A percentile compares a stretch with the other conserved stretches of the same genome.
phyloP scores from a whole-genome alignment of 2,113 vertebrate genomes.

The Brachyhypopomus occidentalis region DNA sequence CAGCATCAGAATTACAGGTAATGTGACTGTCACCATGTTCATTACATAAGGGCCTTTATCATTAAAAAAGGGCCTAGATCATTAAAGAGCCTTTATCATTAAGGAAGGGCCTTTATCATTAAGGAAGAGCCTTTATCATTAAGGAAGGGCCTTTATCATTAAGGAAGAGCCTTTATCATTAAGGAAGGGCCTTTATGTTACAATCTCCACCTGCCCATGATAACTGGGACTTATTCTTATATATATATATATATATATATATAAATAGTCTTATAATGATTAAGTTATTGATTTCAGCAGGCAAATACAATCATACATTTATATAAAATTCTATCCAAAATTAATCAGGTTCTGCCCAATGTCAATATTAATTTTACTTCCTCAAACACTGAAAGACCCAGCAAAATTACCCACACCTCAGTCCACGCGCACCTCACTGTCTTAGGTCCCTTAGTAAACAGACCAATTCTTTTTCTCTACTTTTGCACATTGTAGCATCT shows the following conservation, averaged over 20 bases:
- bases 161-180: neutral
- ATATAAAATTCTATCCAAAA: neutral
- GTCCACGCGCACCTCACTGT: constrained; percentile 22
- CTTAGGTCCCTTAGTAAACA: constrained; percentile 58
- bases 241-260: no score
- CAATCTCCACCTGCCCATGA: constrained; percentile 1
- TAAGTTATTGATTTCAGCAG: neutral
- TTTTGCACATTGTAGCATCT: constrained; percentile 66
- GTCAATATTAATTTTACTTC: constrained; percentile 36
- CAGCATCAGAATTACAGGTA: neutral
- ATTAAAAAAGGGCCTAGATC: no score
- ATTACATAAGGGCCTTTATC: neutral
- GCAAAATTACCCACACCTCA: constrained; percentile 29
- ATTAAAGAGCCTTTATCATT: no score
- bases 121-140: neutral
- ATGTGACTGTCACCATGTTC: neutral
- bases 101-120: no score
- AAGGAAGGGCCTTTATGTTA: neutral
- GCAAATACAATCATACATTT: neutral
- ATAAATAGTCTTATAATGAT: constrained; percentile 16
- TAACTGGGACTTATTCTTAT: neutral
- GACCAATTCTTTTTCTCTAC: constrained; percentile 61
- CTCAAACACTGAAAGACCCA: constrained; percentile 32
- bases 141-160: no score
- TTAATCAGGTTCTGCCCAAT: constrained; percentile 26